Base-by-base conservation (phyloP, 2,113 vertebrate genomes). In the Pachyramphus minor region DNA sequence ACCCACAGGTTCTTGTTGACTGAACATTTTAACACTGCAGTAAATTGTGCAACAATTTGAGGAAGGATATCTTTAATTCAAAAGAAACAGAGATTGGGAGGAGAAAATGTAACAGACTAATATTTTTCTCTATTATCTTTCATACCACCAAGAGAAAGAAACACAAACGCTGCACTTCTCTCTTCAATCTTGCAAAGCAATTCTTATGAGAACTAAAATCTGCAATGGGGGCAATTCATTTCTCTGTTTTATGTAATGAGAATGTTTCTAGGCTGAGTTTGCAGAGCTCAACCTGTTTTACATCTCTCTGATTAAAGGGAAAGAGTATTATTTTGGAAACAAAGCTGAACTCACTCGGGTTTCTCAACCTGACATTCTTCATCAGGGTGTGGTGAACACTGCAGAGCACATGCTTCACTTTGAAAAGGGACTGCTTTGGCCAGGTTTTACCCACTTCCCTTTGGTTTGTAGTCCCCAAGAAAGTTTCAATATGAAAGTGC, bases 291-390 rank as follows among this genome's bases (percentile, higher is more conserved):
- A 83, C 94, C 89, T 91, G 91, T 93, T 94, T 90, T 77, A 87
- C 89, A 8, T 76, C 78, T 49, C 45, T 69, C 52, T 93, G 90
- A 96, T 96, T 94, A 97, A 96, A 97, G 83, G 64, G 52, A 92
- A 95, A 88, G 91, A 91, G 17, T 17, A 50, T 83, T 96, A 91
- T 95, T 96, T 95, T 91, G 93, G 88, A 95, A 96, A 94, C 79
- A 93, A 86, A 85, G 72, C 63, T 80, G 72, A 91, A 94, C 84
- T 82, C 76, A 45, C 47, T 68, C 5, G 27, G 50, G 52, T 97
- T 96, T 97, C 94, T 90, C 94, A 95, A 93, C 82, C 84, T 82
- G 74, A 84, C 11, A 1, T 87, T 93, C 87, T 93, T 93, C 69
- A 60, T 55, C 67, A 55, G 90, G 94, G 94, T 35, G 91, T 90